Conservation (phyloP, 2,888 invertebrate genomes). For the Synergus itoensis region DNA sequence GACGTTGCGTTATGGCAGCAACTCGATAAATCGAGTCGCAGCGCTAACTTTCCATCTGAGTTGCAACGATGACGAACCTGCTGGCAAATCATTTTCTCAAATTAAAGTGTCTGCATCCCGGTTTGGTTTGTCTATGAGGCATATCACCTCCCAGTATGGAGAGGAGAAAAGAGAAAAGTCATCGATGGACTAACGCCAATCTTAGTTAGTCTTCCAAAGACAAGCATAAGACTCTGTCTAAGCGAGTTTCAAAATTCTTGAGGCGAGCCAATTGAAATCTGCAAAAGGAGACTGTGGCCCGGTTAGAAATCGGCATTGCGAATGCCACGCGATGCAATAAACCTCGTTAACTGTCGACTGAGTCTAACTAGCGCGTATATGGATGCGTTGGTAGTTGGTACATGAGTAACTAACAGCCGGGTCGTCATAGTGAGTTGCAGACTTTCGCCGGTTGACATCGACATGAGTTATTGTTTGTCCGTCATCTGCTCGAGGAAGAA, state of each 20-base stretch:
- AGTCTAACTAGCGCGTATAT: slow-evolving; percentile 32
- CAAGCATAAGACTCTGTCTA: slow-evolving; percentile 18
- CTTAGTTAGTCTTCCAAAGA: slow-evolving; percentile 20
- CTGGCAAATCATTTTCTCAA: slow-evolving; percentile 28
- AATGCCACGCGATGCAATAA: slow-evolving; percentile 45
- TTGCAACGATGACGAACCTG: slow-evolving; percentile 38
- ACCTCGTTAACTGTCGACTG: slow-evolving; percentile 35
- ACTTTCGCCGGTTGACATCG: slow-evolving; percentile 58
- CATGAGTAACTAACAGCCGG: slow-evolving; percentile 46
- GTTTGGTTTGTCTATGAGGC: slow-evolving; percentile 3
- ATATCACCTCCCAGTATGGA: slow-evolving; percentile 45
- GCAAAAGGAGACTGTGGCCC: slow-evolving; percentile 55
- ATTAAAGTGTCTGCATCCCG: neutral
- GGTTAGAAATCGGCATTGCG: slow-evolving; percentile 50
- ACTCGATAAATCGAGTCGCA: slow-evolving; percentile 41
- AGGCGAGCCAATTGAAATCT: slow-evolving; percentile 62
- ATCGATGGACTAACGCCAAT: slow-evolving; percentile 11
- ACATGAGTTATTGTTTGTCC: slow-evolving; percentile 54
- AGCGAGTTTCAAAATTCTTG: slow-evolving; percentile 53
- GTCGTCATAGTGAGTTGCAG: slow-evolving; percentile 43
- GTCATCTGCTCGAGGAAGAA: slow-evolving; percentile 26
- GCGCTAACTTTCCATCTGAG: slow-evolving; percentile 34
- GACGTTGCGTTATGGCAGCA: slow-evolving; percentile 23
- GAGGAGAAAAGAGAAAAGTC: slow-evolving; percentile 60
- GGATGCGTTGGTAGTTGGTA: slow-evolving; percentile 26